phyloP scores from a whole-genome alignment of 1,140 invertebrate genomes.

The Hylyphantes graminicola region DNA sequence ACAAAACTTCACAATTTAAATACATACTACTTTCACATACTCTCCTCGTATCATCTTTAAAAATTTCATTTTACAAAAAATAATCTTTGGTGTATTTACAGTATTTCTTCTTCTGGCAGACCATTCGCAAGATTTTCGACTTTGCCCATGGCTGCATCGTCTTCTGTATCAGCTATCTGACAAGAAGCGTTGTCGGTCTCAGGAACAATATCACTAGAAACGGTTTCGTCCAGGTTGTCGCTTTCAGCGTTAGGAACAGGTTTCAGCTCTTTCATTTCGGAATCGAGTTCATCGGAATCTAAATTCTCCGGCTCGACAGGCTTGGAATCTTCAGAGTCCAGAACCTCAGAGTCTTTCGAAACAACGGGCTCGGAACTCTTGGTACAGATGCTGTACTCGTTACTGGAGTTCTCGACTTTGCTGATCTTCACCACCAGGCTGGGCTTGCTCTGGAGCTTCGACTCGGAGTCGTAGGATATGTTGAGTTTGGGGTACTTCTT shows the following conservation, averaged over 20 bases:
- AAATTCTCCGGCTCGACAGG: background rate
- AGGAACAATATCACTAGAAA: slow-evolving; percentile 41
- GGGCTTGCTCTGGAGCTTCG: background rate
- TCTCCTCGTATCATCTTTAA: too few species aligned
- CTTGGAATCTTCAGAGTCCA: background rate
- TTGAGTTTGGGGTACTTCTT: slow-evolving; percentile 41
- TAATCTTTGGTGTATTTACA: slow-evolving; percentile 35
- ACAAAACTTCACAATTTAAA: too few species aligned
- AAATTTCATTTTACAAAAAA: too few species aligned
- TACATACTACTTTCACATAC: slow-evolving; percentile 10
- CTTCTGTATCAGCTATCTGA: background rate
- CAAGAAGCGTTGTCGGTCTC: slow-evolving; percentile 8
- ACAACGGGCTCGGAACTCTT: background rate
- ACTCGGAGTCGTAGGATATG: slow-evolving; percentile 28
- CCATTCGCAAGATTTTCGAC: slow-evolving; percentile 28
- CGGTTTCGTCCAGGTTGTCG: slow-evolving; percentile 26
- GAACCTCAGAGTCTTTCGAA: background rate
- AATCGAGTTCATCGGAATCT: background rate
- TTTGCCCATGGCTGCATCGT: slow-evolving; percentile 5
- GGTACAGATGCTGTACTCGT: slow-evolving; percentile 36
- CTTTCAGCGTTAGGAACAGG: background rate
- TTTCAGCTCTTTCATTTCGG: background rate
- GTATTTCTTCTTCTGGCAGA: slow-evolving; percentile 34
- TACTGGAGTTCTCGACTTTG: slow-evolving; percentile 30
- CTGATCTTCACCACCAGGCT: slow-evolving; percentile 52